Conservation (phyloP, 2,113 vertebrate species). For the Mandrillus leucophaeus region DNA sequence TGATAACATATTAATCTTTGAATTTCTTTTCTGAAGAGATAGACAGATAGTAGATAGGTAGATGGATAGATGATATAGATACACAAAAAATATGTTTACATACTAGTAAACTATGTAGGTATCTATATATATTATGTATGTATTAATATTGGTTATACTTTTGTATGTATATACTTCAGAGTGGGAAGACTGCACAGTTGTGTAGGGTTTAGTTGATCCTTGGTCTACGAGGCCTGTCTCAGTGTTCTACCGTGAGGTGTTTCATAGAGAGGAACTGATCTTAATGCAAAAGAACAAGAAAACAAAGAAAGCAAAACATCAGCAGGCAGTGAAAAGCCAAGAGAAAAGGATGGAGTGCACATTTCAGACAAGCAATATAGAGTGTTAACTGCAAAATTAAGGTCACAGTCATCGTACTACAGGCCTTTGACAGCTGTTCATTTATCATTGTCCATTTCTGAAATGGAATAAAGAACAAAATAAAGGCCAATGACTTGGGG, state of each 20-base stretch:
- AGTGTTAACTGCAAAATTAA: neutral
- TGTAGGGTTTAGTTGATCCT: neutral
- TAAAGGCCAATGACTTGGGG: neutral
- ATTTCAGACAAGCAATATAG: neutral
- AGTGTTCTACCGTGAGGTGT: neutral
- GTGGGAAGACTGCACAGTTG: neutral
- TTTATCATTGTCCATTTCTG: neutral
- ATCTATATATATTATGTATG: neutral
- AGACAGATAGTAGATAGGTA: neutral
- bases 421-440: neutral
- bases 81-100: neutral
- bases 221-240: neutral
- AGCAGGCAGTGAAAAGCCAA: neutral
- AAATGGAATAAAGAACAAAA: constrained; percentile 8
- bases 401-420: neutral
- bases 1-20: neutral
- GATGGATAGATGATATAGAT: neutral
- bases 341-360: neutral
- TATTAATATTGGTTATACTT: neutral
- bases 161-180: neutral
- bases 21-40: neutral
- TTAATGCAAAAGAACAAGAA: neutral
- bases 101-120: neutral
- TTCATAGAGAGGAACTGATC: neutral
- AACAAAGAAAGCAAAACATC: neutral